Evolutionary conservation across 2,113 vertebrate genomes (phyloP), one percentile per base, ranked within the genome.

Genomic region (Pelusios castaneus): DNA sequence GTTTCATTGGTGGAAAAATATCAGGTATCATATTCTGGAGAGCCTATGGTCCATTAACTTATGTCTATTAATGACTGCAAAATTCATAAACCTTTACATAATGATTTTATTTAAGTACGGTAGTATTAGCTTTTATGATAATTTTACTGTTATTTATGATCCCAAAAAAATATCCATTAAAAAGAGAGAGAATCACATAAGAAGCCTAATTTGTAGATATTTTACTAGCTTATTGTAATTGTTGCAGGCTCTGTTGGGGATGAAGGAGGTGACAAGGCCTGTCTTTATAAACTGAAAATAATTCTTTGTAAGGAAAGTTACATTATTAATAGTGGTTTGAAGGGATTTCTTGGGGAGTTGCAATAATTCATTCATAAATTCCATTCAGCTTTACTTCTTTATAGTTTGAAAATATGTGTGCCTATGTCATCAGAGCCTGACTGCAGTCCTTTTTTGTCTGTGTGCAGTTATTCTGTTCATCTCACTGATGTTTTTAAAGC

Each of bases 1-100:
- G 89, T 93, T 96, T 94, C 96, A 95, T 89, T 89, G 87, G 93
- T 92, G 91, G 90, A 93, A 95, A 96, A 96, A 91, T 95, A 95
- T 41, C 96, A 95, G 90, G 89, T 96, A 93, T 85, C 87, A 78
- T 95, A 93, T 97, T 95, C 95, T 94, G 85, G 67, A 95, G 91
- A 79, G 89, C 82, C 93, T 94, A 89, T 95, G 95, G 92, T 85
- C 97, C 96, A 70, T 97, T 97, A 97, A 95, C 89, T 97, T 95
- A 78, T 19, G 63, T 87, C 95, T 96, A 96, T 97, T 96, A 92
- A 95, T 89, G 89, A 85, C 92, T 95, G 92, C 96, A 95, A 96
- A 97, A 97, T 97, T 96, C 97, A 96, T 97, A 97, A 96, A 97
- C 96, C 94, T 97, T 97, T 97, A 97, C 95, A 89, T 97, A 97